Evolutionary conservation across 1,140 invertebrate species (phyloP).

Genomic region (Rhagoletis zephyria): DNA sequence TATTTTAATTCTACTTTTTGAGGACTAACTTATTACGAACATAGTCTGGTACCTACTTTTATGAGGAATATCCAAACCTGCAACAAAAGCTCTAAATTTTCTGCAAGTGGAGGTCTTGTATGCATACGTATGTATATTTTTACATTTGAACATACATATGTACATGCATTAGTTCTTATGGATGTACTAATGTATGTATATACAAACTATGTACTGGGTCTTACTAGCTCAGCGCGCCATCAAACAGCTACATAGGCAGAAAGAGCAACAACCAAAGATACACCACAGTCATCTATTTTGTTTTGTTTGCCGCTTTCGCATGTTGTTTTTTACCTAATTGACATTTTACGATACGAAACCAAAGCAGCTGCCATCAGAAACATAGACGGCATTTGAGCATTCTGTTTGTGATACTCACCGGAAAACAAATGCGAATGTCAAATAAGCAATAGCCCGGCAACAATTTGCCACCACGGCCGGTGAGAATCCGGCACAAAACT

Average conservation of each 20-base stretch:
- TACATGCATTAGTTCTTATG: no score
- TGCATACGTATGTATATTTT: no score
- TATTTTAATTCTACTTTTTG: no score
- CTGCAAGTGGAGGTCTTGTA: no score
- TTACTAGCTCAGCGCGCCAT: conserved; percentile 36
- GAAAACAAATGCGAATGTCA: conserved; percentile 37
- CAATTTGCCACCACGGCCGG: neutral
- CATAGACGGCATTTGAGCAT: neutral
- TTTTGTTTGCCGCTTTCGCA: conserved; percentile 29
- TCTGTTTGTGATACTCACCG: conserved; percentile 18
- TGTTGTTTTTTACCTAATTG: conserved; percentile 14
- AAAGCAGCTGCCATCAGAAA: neutral
- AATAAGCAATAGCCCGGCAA: conserved; percentile 3
- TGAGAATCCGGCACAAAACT: neutral
- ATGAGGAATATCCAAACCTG: no score
- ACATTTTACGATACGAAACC: conserved; percentile 14
- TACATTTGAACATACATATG: no score
- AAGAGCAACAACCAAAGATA: neutral
- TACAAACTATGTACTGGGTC: neutral
- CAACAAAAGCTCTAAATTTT: no score
- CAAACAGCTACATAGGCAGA: neutral
- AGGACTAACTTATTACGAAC: no score
- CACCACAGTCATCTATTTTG: conserved; percentile 38
- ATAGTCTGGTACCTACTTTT: no score
- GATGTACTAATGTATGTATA: neutral